Percentiles rank a stretch among this genome's conserved stretches.
phyloP scores from a whole-genome alignment of 1,140 invertebrate genomes.

The Lerema accius region DNA sequence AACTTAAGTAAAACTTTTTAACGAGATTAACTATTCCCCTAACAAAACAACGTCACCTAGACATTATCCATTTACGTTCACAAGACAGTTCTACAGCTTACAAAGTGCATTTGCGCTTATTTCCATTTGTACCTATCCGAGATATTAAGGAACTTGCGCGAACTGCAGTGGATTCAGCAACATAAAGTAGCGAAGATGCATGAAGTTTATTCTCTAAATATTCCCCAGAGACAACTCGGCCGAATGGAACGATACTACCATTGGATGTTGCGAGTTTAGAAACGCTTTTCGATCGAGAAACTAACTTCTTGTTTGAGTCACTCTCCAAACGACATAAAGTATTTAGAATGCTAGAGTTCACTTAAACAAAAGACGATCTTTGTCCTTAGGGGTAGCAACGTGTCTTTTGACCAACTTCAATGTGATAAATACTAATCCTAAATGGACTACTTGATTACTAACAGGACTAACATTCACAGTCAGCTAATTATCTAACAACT shows the following conservation, averaged over 20 bases:
- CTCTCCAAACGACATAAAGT: too few relatives aligned
- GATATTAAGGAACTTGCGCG: slow-evolving; percentile 46
- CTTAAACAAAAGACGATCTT: too few relatives aligned
- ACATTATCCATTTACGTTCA: slow-evolving; percentile 12
- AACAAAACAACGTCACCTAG: slow-evolving; percentile 20
- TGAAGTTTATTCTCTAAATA: slow-evolving; percentile 78
- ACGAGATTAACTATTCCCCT: slow-evolving; percentile 17
- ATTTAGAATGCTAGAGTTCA: too few relatives aligned
- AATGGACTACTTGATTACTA: too few relatives aligned
- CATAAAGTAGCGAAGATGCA: slow-evolving; percentile 65
- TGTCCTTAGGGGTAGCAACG: too few relatives aligned
- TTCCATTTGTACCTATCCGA: slow-evolving; percentile 38
- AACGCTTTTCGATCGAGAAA: neutral
- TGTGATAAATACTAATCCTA: too few relatives aligned
- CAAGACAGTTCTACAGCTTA: slow-evolving; percentile 20
- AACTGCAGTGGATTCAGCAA: slow-evolving; percentile 61
- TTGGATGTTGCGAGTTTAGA: slow-evolving; percentile 24
- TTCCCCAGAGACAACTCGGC: slow-evolving; percentile 62
- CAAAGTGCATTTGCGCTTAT: slow-evolving; percentile 26
- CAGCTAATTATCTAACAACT: too few relatives aligned
- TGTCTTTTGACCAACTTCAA: too few relatives aligned
- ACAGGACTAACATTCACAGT: too few relatives aligned
- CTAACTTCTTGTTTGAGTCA: too few relatives aligned
- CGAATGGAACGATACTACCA: slow-evolving; percentile 48
- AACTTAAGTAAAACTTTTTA: neutral